A percentile compares a stretch with the other conserved stretches of the same genome.
Conservation (phyloP, 2,888 invertebrate species). For the Molorchus minor region DNA sequence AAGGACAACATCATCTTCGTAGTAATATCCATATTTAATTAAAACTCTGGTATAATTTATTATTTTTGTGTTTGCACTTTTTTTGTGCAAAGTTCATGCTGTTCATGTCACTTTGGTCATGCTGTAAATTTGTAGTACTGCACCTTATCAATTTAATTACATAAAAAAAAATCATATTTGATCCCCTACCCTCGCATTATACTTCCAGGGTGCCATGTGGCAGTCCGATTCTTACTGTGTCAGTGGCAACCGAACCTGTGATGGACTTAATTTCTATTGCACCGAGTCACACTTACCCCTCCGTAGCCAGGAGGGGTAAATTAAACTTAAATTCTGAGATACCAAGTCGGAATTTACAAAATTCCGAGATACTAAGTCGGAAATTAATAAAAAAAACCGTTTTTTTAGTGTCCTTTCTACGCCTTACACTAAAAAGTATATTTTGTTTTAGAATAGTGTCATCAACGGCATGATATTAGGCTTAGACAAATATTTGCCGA, state of each 20-base stretch:
- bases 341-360: too few relatives aligned
- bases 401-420: too few relatives aligned
- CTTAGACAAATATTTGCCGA: slow-evolving; percentile 30
- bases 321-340: too few relatives aligned
- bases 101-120: not conserved
- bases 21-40: too few relatives aligned
- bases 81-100: too few relatives aligned
- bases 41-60: too few relatives aligned
- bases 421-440: too few relatives aligned
- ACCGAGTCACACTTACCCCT: not conserved
- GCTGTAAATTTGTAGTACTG: not conserved
- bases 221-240: slow-evolving; percentile 12
- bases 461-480: slow-evolving; percentile 25
- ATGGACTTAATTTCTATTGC: not conserved
- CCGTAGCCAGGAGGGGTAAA: not conserved
- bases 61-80: too few relatives aligned
- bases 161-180: not conserved
- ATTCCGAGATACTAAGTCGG: too few relatives aligned
- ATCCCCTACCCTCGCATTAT: slow-evolving; percentile 15
- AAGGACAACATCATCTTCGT: too few relatives aligned
- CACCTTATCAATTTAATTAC: not conserved
- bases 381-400: too few relatives aligned
- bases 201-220: slow-evolving; percentile 2
- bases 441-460: slow-evolving; percentile 8
- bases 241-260: slow-evolving; percentile 24